phyloP scores from a whole-genome alignment of 2,797 vertebrate genomes.

The Thalassophryne amazonica region DNA sequence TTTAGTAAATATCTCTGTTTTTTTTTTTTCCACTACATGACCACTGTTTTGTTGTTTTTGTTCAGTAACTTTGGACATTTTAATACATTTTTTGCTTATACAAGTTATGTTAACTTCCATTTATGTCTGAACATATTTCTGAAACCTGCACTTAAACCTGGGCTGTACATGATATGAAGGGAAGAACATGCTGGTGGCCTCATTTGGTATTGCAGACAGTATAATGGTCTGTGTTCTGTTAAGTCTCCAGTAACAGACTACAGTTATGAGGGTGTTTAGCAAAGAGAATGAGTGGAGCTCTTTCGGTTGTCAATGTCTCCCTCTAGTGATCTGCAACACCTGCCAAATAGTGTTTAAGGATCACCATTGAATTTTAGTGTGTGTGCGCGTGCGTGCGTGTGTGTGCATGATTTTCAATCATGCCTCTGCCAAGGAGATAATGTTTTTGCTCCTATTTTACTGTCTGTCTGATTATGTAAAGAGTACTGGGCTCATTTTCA shows the following conservation, averaged over 20 bases:
- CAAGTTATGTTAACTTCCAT: too few species aligned
- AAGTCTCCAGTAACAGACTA: constrained; percentile 43
- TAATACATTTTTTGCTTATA: too few species aligned
- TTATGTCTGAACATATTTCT: too few species aligned
- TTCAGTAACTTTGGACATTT: too few species aligned
- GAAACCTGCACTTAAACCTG: too few species aligned
- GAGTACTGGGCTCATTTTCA: too few species aligned
- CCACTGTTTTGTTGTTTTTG: too few species aligned
- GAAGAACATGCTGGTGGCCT: constrained; percentile 27
- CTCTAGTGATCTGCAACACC: constrained; percentile 49
- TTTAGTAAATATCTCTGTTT: too few species aligned
- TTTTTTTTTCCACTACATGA: too few species aligned
- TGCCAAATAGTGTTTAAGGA: not conserved
- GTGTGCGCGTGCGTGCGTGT: not conserved
- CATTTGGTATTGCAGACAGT: constrained; percentile 39
- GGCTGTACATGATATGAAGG: constrained; percentile 16
- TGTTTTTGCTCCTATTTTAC: too few species aligned
- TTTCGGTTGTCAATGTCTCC: constrained; percentile 56
- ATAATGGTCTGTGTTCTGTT: constrained; percentile 48
- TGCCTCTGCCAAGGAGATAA: too few species aligned
- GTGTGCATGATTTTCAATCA: not conserved
- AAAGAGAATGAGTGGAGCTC: constrained; percentile 47
- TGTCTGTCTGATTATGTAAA: too few species aligned
- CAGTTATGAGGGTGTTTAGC: constrained; percentile 38
- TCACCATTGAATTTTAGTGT: not conserved